Conservation (phyloP, 1,140 invertebrate species). For the Vanessa tameamea region DNA sequence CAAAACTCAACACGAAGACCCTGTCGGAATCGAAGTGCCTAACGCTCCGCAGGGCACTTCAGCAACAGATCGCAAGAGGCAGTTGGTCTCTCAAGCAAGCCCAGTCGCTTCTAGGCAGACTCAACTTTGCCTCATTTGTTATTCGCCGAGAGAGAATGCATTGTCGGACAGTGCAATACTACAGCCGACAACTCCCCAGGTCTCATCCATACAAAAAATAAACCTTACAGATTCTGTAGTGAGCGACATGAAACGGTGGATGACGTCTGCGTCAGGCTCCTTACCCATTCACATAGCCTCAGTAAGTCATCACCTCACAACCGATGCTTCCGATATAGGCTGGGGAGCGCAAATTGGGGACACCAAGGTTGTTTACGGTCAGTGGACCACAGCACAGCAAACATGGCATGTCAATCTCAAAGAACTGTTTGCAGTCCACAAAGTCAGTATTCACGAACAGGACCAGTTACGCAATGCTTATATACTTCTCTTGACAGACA, state of each 20-base stretch:
- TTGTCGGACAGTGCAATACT: conserved; percentile 43
- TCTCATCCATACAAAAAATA: not conserved
- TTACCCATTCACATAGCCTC: conserved; percentile 37
- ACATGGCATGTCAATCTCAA: conserved; percentile 55
- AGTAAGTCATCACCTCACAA: conserved; percentile 37
- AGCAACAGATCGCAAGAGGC: no score
- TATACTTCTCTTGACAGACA: conserved; percentile 57
- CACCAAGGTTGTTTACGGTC: conserved; percentile 25
- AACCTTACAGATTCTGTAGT: conserved; percentile 11
- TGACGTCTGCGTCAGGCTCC: conserved; percentile 20
- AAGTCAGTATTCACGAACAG: conserved; percentile 36
- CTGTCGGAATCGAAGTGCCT: no score
- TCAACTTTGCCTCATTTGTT: conserved; percentile 79
- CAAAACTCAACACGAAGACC: no score
- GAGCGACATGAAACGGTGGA: conserved; percentile 29
- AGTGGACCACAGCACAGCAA: conserved; percentile 36
- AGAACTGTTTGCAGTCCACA: conserved; percentile 54
- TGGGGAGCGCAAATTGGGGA: conserved; percentile 37
- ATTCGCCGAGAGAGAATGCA: conserved; percentile 74
- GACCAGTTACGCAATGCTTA: conserved; percentile 35
- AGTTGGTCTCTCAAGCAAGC: conserved; percentile 37
- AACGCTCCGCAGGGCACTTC: no score
- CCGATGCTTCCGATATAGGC: conserved; percentile 30
- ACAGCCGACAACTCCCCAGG: conserved; percentile 40
- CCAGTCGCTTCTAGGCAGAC: conserved; percentile 36